Evolutionary conservation across 2,797 vertebrate genomes (phyloP), one percentile per base, ranked within the genome.

Genomic region (Bryconaethiops microstoma): DNA sequence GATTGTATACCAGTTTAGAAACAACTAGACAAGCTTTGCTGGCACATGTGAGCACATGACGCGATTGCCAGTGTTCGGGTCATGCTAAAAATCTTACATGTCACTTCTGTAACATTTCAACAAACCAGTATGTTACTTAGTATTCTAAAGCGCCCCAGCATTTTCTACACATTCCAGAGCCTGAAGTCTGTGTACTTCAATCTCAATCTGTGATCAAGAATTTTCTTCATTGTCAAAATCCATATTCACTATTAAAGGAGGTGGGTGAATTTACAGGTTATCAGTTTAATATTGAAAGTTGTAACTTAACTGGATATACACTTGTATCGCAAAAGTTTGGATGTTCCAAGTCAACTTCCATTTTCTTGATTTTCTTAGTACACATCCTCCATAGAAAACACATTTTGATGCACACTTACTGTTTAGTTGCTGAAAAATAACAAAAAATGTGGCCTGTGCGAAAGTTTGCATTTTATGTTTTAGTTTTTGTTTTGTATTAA

Each of bases 61-160:
- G 13, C n/a, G 1, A 48, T 10, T 13, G 19, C 48, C 23, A 52
- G 16, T 54, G 29, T 54, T n/a, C 16, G 17, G 8, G 16, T 59
- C 5, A 23, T 23, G 10, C 55, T n/a, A 21, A 10, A 60, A 74
- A 74, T 57, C 54, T 74, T 74, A 74, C 71, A 40, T 72, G 17
- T 60, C 52, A 39, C 52, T 73, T 73, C 54, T 57, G 16, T 45
- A 74, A 45, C 55, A 73, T 73, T 73, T 73, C 29, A 74, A 45
- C 55, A 60, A 74, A 52, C 13, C n/a, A 42, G 35, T 42, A 7
- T 59, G 14, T 13, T 7, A 59, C 12, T 1, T 16, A 50, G 2
- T 50, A 14, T 50, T 42, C 14, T 25, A 55, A 42, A 21, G 9
- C 7, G 17, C 29, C 50, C 52, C n/a, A 21, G 12, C n/a, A 42